Evolutionary conservation across 2,113 vertebrate species (phyloP).

Genomic region (Anoplopoma fimbria): DNA sequence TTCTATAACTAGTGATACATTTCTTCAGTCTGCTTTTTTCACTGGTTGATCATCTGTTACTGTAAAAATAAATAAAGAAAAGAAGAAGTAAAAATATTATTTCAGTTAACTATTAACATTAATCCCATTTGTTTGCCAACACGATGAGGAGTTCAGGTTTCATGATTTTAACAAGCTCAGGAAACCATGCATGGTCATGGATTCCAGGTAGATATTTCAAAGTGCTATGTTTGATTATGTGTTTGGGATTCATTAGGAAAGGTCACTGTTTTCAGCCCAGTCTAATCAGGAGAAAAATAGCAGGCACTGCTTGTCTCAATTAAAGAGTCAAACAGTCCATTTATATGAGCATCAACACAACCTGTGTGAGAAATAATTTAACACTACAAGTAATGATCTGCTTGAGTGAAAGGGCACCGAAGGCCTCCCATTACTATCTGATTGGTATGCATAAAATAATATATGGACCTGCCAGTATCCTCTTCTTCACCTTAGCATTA

Average conservation of each 20-base stretch:
- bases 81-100: not conserved
- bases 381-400: conserved; percentile 71
- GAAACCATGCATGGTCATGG: conserved; percentile 22
- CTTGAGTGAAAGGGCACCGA: conserved; percentile 68
- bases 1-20: conserved; percentile 30
- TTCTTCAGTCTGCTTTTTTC: conserved; percentile 2
- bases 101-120: conserved; percentile 39
- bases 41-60: conserved; percentile 23
- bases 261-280: conserved; percentile 61
- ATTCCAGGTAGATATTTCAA: conserved; percentile 35
- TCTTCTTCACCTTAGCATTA: conserved; percentile 73
- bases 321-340: conserved; percentile 69
- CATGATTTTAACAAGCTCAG: conserved; percentile 49
- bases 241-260: conserved; percentile 65
- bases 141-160: conserved; percentile 19
- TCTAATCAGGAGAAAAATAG: conserved; percentile 65
- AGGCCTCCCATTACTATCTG: conserved; percentile 56
- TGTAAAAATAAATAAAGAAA: not conserved
- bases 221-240: conserved; percentile 47
- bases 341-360: conserved; percentile 68
- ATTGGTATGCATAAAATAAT: conserved; percentile 78
- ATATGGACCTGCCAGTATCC: conserved; percentile 61
- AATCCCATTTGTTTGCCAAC: conserved; percentile 44
- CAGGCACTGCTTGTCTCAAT: conserved; percentile 59
- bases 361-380: conserved; percentile 72